Evolutionary conservation across 2,888 invertebrate species (phyloP), one percentile per base, ranked within the genome.

Genomic region (Napeogenes sylphis): DNA sequence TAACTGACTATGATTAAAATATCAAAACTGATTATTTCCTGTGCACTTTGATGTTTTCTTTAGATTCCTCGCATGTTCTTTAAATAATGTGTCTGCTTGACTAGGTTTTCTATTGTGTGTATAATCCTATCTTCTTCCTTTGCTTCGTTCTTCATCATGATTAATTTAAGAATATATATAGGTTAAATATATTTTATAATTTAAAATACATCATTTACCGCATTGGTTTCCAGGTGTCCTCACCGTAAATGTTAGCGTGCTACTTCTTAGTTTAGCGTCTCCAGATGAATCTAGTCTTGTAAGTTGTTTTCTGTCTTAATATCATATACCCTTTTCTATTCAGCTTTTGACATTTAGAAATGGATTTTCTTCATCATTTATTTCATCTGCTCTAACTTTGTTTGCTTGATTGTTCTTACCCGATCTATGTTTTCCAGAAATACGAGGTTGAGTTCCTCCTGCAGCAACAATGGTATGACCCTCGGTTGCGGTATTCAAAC

Each of bases 251-350:
- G 97, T 98, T 86, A 97, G 97, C 91, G 97, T 98, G 76, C 92
- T 97, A 86, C 94, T 98, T 80, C 94, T 98, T 83, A 97, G 97
- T 91, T 93, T 98, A 91, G 97, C 97, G 78, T 98, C 98, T 75
- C 98, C 98, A 73, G 98, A 98, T 91, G 98, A 98, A 91, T 97
- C 97, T 82, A 97, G 97, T 92, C 93, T 98, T 94, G 97, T 97
- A 93, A 96, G 95, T 93, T 75, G 69, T 68, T 68, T 21, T 21
- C 21, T 21, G 21, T 63, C 68, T 47, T 66, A 58, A 61, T 61
- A 63, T 53, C 51, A 46, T 58, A 64, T 51, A 21, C 21, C 30
- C 55, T 63, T 61, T 62, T 8, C 35, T 59, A 45, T 55, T 45
- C 38, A 21, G n/a, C 56, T 60, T 53, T 45, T 53, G 21, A 42